Evolutionary conservation across 2,888 invertebrate species (phyloP).

Genomic region (Elmis aenea): DNA sequence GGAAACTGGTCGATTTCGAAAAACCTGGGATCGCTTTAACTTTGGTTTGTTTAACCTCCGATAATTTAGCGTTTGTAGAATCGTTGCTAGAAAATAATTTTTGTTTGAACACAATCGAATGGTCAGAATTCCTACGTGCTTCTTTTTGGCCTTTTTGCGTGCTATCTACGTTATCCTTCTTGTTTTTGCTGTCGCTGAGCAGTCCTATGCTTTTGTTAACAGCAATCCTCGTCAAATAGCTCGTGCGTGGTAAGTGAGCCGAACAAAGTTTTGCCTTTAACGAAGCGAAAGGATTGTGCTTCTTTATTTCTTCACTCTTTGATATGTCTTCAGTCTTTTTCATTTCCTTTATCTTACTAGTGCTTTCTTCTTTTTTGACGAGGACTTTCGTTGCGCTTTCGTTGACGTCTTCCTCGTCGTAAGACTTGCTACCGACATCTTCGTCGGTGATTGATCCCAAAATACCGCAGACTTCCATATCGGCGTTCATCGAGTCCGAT

Average conservation of each 20-base stretch:
- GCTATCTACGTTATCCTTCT: slow-evolving; percentile 26
- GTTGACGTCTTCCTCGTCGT: slow-evolving; percentile 29
- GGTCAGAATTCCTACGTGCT: slow-evolving; percentile 27
- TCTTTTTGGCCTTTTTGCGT: slow-evolving; percentile 16
- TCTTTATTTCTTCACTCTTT: slow-evolving; percentile 37
- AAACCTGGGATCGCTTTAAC: slow-evolving; percentile 34
- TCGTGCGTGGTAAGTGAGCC: slow-evolving; percentile 45
- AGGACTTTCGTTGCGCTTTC: slow-evolving; percentile 7
- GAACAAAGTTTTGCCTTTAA: slow-evolving; percentile 47
- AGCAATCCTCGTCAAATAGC: slow-evolving; percentile 44
- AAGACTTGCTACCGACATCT: slow-evolving; percentile 32
- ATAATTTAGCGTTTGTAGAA: slow-evolving; percentile 21
- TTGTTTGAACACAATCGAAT: slow-evolving; percentile 23
- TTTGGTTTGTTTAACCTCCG: slow-evolving; percentile 36
- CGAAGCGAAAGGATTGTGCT: slow-evolving; percentile 43
- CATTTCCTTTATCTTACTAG: slow-evolving; percentile 19
- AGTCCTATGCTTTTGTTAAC: slow-evolving; percentile 46
- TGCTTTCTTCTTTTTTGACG: slow-evolving; percentile 5
- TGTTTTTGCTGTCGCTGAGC: slow-evolving; percentile 35
- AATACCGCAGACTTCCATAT: slow-evolving; percentile 50
- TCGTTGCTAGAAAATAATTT: slow-evolving; percentile 23
- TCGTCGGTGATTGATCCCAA: slow-evolving; percentile 41
- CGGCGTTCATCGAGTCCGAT: slow-evolving; percentile 49
- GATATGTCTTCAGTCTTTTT: slow-evolving; percentile 44
- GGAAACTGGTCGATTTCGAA: slow-evolving; percentile 44